These are phyloP conservation scores for Cepaea hortensis DNA, from an alignment of 2,888 invertebrate genomes.

Conservation along the genomic window DNA sequence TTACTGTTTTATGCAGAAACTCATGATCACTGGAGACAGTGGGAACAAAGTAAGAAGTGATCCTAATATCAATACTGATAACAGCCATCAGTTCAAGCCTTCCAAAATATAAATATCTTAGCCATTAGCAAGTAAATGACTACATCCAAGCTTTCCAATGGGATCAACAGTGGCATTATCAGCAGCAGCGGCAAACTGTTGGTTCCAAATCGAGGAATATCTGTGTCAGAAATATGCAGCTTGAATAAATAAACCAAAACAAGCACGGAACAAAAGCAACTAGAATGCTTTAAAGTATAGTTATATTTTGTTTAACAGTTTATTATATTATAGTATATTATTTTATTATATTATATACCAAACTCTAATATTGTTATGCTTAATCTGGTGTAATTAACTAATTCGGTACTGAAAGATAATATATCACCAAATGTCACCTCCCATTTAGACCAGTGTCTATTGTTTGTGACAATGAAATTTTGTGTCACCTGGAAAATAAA, in stretches of 20 bases:
- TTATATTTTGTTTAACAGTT: neutral
- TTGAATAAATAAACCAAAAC: neutral
- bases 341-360: too few relatives aligned
- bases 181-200: neutral
- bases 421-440: too few relatives aligned
- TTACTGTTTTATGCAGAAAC: constrained; percentile 3
- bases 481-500: too few relatives aligned
- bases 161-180: neutral
- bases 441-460: too few relatives aligned
- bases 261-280: neutral
- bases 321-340: too few relatives aligned
- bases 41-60: constrained; percentile 7
- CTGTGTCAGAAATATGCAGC: too few relatives aligned
- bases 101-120: neutral
- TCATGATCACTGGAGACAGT: neutral
- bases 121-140: neutral
- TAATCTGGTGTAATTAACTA: too few relatives aligned
- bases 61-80: neutral
- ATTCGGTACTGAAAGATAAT: too few relatives aligned
- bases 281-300: neutral
- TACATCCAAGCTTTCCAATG: too few relatives aligned
- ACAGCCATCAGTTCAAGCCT: neutral
- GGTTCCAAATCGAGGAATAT: neutral
- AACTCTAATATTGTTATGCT: too few relatives aligned
- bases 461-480: too few relatives aligned